Base-by-base conservation (phyloP, 2,888 invertebrate genomes). In the Rhimphoctona megacephalus region DNA sequence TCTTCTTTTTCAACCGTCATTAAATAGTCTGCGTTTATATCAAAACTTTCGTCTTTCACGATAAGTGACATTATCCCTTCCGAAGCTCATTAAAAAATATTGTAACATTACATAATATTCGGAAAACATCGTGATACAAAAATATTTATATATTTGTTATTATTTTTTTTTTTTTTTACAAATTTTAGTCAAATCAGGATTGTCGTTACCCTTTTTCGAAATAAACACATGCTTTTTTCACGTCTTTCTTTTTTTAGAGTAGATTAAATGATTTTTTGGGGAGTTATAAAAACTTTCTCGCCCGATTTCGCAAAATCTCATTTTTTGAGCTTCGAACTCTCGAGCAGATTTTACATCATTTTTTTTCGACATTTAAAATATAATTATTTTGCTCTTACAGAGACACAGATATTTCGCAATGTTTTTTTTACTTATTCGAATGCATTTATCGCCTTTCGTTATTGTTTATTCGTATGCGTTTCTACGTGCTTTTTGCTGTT, bases 121-220 rank as follows among this genome's bases (percentile, higher is more conserved):
- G 57, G 66, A 82, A 76, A 82, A 76, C 25, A 46, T 76, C 14
- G 67, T 22, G 19, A 82, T 82, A 82, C 43, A 82, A 82, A 82
- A 82, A 82, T 82, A 81, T 81, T 69, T 4, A 19, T 43, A 33
- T 33, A 33, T 33, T 33, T 33, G 2, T 11, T 14, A 14, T 8
- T 1, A 1, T 8, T 39, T 39, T 4, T 57, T 52, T 54, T 67
- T 70, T 72, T 33, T 33, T 57, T 54, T n/a, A 46, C 25, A 39
- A 46, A 70, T 73, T 39, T n/a, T 61, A 39, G 5, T 33, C 4
- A 3, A n/a, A 30, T 61, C 7, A 25, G 57, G 25, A 57, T 49
- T 49, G 5, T 49, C 19, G 6, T 49, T 49, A 5, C 49, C 19
- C n/a, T n/a, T 49, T 1, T 6, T 49, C 5, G 6, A 19, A 49